These are phyloP conservation scores for Euzophera pinguis DNA, from an alignment of 2,888 invertebrate genomes.

Conservation along the genomic window DNA sequence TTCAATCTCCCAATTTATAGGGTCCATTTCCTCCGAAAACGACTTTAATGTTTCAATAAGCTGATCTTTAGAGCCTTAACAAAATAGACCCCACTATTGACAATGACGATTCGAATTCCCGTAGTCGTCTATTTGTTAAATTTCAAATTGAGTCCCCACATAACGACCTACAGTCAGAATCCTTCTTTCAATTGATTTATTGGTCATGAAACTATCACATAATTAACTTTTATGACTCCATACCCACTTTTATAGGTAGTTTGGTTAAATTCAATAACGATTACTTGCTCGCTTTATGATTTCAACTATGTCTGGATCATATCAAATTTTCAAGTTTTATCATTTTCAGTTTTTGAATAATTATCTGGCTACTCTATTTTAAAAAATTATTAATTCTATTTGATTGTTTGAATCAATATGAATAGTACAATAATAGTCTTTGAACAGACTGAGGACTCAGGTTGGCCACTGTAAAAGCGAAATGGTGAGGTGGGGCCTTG, in stretches of 20 bases:
- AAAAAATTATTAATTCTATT: no score
- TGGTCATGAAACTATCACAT: constrained; percentile 40
- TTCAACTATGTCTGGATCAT: constrained; percentile 9
- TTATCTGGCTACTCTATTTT: no score
- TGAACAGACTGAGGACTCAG: no score
- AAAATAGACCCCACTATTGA: constrained; percentile 1
- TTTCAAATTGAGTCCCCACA: constrained; percentile 7
- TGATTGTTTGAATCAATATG: no score
- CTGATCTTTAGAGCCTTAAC: not conserved
- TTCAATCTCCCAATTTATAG: not conserved
- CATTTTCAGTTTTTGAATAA: no score
- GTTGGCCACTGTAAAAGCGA: no score
- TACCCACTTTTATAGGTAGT: constrained; percentile 33
- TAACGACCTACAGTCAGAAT: constrained; percentile 4
- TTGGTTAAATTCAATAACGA: constrained; percentile 22
- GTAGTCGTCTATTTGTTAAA: constrained; percentile 7
- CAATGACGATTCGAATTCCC: not conserved
- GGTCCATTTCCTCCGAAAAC: not conserved
- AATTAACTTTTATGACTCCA: constrained; percentile 50
- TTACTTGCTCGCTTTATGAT: constrained; percentile 21
- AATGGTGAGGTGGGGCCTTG: no score
- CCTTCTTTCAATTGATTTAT: constrained; percentile 48
- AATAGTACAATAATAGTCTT: no score
- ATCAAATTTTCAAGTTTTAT: not conserved
- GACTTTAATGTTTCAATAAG: constrained; percentile 8